These are phyloP conservation scores for Tiliacea aurago DNA, from an alignment of 2,888 invertebrate species.

Conservation along the genomic window DNA sequence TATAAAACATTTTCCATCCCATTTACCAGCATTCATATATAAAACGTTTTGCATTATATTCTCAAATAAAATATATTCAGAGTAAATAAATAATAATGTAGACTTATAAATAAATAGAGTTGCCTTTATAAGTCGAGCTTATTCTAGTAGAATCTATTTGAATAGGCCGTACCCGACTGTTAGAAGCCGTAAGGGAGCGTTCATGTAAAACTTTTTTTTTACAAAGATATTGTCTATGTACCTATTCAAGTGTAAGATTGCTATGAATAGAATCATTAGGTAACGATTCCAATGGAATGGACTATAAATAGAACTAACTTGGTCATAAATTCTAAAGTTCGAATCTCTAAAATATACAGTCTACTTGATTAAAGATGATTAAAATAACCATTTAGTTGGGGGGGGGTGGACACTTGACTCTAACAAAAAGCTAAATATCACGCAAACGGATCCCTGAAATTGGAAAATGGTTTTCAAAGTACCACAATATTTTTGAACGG, in stretches of 20 bases:
- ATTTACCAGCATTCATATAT: slow-evolving; percentile 8
- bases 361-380: background rate
- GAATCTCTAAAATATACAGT: background rate
- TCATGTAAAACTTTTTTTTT: slow-evolving; percentile 35
- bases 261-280: slow-evolving; percentile 8
- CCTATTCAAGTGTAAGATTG: background rate
- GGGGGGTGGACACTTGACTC: too few relatives aligned
- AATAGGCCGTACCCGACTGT: slow-evolving; percentile 66
- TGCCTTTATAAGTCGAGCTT: slow-evolving; percentile 67
- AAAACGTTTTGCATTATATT: slow-evolving; percentile 18
- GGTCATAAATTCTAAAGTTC: background rate
- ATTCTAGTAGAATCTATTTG: slow-evolving; percentile 73
- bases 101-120: slow-evolving; percentile 73
- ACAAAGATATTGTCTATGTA: too few relatives aligned
- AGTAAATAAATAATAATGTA: slow-evolving; percentile 52
- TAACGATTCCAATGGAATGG: background rate
- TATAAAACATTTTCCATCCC: background rate
- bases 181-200: slow-evolving; percentile 66
- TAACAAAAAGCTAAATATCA: too few relatives aligned
- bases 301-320: background rate
- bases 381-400: too few relatives aligned
- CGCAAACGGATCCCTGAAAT: too few relatives aligned
- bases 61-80: slow-evolving; percentile 41
- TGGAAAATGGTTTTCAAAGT: too few relatives aligned
- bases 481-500: too few relatives aligned